Evolutionary conservation across 2,797 vertebrate genomes (phyloP).

Genomic region (Hoplostethus mediterraneus): DNA sequence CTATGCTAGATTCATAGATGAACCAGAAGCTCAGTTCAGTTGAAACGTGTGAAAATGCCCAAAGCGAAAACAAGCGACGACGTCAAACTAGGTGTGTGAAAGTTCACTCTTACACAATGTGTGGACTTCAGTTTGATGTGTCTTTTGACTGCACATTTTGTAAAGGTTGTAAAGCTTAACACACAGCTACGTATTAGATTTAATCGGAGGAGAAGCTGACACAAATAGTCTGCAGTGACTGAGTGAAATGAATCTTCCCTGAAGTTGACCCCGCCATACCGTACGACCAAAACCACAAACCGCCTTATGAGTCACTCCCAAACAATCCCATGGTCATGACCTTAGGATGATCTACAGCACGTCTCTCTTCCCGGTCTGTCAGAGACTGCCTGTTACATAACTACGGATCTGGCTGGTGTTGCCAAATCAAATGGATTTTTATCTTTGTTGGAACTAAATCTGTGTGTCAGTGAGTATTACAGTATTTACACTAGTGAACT

Average conservation of each 20-base stretch:
- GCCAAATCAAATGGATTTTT: conserved; percentile 69
- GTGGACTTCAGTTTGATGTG: conserved; percentile 6
- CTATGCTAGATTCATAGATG: too few species aligned
- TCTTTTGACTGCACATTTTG: background rate
- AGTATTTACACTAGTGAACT: background rate
- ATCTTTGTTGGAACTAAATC: conserved; percentile 50
- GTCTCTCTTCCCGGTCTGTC: conserved; percentile 48
- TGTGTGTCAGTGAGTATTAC: conserved; percentile 6
- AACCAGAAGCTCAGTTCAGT: too few species aligned
- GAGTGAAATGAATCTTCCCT: conserved; percentile 12
- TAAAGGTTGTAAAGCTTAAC: background rate
- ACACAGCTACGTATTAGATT: background rate
- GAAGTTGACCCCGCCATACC: conserved; percentile 24
- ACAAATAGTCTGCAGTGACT: conserved; percentile 13
- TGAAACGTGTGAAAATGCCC: too few species aligned
- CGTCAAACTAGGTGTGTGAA: background rate
- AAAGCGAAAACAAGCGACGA: background rate
- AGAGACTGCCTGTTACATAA: conserved; percentile 63
- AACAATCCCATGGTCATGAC: conserved; percentile 58
- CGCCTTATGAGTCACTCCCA: conserved; percentile 41
- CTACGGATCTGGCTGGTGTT: conserved; percentile 57
- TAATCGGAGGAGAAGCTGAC: background rate
- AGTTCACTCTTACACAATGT: conserved; percentile 25
- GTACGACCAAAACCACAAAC: conserved; percentile 21
- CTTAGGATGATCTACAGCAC: conserved; percentile 53